phyloP scores from a whole-genome alignment of 37 sponge, comb jelly and placozoan genomes.

The Cliona cf. orientalis region DNA sequence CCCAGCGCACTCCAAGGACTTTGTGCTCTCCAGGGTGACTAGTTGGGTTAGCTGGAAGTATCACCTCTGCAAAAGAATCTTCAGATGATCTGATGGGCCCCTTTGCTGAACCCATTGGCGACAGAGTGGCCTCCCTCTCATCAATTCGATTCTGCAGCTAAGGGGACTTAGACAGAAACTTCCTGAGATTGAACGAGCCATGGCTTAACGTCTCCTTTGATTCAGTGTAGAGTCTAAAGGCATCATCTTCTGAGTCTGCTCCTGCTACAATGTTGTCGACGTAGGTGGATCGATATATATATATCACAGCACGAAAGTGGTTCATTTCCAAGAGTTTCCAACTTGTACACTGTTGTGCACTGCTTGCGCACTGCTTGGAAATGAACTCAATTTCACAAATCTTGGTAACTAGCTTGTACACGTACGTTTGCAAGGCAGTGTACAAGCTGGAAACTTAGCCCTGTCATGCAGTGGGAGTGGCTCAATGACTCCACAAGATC shows the following conservation, averaged over 20 bases:
- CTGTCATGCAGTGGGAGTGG: neutral
- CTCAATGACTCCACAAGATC: neutral
- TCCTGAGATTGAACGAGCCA: slow-evolving; percentile 47
- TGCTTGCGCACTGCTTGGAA: no score
- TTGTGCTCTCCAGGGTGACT: slow-evolving; percentile 24
- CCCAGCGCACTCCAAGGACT: slow-evolving; percentile 51
- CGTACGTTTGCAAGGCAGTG: neutral
- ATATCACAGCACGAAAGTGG: no score
- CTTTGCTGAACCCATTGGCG: neutral
- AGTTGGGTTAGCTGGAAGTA: slow-evolving; percentile 1
- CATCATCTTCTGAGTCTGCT: slow-evolving; percentile 39
- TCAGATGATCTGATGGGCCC: slow-evolving; percentile 2
- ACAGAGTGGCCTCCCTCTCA: slow-evolving; percentile 6
- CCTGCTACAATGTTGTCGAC: slow-evolving; percentile 38
- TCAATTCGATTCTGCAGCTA: slow-evolving; percentile 26
- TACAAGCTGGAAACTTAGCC: neutral
- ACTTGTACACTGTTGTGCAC: no score
- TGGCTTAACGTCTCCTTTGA: slow-evolving; percentile 41
- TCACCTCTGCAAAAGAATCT: slow-evolving; percentile 17
- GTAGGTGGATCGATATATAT: no score
- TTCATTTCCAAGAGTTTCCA: no score
- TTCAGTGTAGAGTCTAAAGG: slow-evolving; percentile 26
- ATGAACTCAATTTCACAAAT: no score
- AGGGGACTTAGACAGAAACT: slow-evolving; percentile 39
- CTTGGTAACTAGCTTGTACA: no score